Base-by-base conservation (phyloP, 2,797 vertebrate genomes). In the Gila robusta region DNA sequence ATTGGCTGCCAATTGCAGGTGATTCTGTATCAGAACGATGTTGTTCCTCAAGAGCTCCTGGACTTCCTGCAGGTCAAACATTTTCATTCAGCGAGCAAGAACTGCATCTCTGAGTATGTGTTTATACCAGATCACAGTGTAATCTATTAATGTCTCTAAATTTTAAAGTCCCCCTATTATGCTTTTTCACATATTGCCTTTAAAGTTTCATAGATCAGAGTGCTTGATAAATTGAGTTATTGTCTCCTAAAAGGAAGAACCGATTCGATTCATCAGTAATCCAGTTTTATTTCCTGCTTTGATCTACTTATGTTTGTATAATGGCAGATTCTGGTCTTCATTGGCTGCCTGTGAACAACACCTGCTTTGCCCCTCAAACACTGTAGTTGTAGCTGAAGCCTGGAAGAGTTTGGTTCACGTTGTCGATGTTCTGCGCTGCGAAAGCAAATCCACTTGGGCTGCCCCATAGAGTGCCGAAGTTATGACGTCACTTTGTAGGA, bases 11-110 rank as follows among this genome's bases (percentile, higher is more conserved):
- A 14, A 49, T 44, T 81, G 28, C 77, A 96, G 95, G 93, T 93
- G 0, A 90, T 96, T 86, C 93, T 96, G 74, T 93, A 93, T 86
- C 91, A 93, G n/a, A 90, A 94, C 39, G 94, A 96, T 70, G 92
- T 93, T 1, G 94, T 96, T 86, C 95, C 96, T 2, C 94, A 96
- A 85, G 93, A 94, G 70, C 91, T 96, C 84, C 91, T 96, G 88
- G 95, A 96, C 91, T 96, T 96, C 86, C 95, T 96, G 37, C 92
- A 95, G 1, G 70, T 96, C 12, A 95, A 90, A 91, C 96, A 96
- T 90, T 96, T 96, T 79, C 95, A 95, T 90, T 93, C 94, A 0
- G 93, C 92, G 17, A 94, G 90, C 91, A 96, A 93, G 91, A 89
- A 91, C 82, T 93, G 87, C 91, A 94, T 92, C 86, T 86, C 91